phyloP scores from a whole-genome alignment of 2,888 invertebrate species.

The Barypeithes pellucidus region DNA sequence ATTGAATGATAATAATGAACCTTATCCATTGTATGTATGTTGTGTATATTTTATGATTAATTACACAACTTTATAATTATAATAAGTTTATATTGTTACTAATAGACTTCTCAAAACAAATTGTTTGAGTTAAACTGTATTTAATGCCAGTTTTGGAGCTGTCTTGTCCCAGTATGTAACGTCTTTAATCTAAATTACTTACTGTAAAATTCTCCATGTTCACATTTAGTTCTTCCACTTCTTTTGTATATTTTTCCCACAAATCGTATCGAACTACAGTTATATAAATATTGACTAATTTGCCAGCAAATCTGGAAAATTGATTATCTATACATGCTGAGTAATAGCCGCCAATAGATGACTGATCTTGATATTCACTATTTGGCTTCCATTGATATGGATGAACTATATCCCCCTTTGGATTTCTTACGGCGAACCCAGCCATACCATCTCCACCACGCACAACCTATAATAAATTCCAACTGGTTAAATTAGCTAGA shows the following conservation, averaged over 20 bases:
- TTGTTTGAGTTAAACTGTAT: too few species aligned
- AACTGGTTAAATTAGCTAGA: neutral
- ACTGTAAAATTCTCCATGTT: conserved; percentile 94
- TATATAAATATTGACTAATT: conserved; percentile 91
- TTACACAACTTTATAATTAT: too few species aligned
- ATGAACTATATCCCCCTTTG: conserved; percentile 87
- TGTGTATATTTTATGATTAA: too few species aligned
- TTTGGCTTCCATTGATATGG: conserved; percentile 94
- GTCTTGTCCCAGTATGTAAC: too few species aligned
- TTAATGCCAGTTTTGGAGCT: too few species aligned
- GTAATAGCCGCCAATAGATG: conserved; percentile 88
- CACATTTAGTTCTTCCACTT: conserved; percentile 89
- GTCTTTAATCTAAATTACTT: conserved; percentile 64
- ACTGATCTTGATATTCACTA: conserved; percentile 90
- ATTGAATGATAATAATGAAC: too few species aligned
- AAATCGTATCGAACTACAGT: conserved; percentile 94
- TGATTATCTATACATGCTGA: conserved; percentile 94
- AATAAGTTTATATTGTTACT: too few species aligned
- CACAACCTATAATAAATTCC: conserved; percentile 78
- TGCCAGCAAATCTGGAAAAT: conserved; percentile 91
- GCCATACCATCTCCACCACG: conserved; percentile 96
- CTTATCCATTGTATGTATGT: too few species aligned
- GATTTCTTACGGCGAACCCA: conserved; percentile 91
- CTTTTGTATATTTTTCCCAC: conserved; percentile 94
- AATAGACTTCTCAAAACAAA: too few species aligned